Percentiles rank a stretch among this genome's conserved stretches.
These are phyloP conservation scores for Podotricha telesiphe DNA, from an alignment of 2,888 invertebrate species.

Conservation along the genomic window DNA sequence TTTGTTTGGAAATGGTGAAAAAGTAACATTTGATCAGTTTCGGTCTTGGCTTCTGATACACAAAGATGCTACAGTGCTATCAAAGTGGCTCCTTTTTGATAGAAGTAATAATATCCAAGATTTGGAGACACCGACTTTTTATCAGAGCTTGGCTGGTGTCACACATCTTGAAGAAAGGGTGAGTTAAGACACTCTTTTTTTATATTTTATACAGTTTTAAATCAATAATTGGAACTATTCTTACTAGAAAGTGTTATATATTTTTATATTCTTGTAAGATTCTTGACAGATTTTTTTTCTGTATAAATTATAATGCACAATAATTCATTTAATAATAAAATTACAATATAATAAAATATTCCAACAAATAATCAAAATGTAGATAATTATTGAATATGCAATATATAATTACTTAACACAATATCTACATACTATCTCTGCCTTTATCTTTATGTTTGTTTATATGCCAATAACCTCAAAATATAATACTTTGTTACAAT, in stretches of 20 bases:
- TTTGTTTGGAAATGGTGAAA: constrained; percentile 71
- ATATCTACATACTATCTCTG: constrained; percentile 29
- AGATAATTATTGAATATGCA: constrained; percentile 30
- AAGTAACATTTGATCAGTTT: constrained; percentile 89
- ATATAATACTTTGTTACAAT: constrained; percentile 21
- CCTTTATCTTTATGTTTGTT: constrained; percentile 39
- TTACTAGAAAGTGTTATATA: no score
- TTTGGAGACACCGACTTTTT: constrained; percentile 94
- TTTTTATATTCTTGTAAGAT: neutral
- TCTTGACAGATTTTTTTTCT: no score
- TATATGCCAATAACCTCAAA: constrained; percentile 41
- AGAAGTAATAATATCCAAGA: constrained; percentile 90
- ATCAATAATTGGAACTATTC: neutral
- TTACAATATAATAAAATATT: neutral
- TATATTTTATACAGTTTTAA: neutral
- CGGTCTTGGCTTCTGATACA: constrained; percentile 90
- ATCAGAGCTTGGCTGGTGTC: constrained; percentile 96
- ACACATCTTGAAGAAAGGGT: constrained; percentile 93
- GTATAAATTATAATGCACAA: no score
- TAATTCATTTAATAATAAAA: no score
- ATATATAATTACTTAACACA: constrained; percentile 34
- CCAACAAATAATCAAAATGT: neutral
- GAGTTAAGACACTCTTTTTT: constrained; percentile 53
- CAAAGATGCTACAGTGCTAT: constrained; percentile 90
- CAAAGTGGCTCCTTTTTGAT: constrained; percentile 91